Base-by-base conservation (phyloP, 1,140 invertebrate genomes). In the Drosophila sp. region DNA sequence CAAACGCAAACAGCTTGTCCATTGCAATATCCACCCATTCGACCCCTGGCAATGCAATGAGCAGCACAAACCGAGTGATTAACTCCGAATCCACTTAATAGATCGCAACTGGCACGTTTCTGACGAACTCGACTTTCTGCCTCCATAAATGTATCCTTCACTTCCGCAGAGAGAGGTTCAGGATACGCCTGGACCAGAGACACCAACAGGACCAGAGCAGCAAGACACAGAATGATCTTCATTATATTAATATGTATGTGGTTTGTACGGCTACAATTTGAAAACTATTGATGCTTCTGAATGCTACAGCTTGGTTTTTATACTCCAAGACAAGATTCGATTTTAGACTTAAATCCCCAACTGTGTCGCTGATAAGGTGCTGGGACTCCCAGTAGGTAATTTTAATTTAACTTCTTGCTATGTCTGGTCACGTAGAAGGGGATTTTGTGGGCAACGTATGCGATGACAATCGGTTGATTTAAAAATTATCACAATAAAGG, bases 31-130 rank as follows among this genome's bases (percentile, higher is more conserved):
- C 90, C 90, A 2, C 90, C 90, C 43, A 70, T 81, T 21, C 48
- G 71, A 0, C 79, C 36, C 8, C 51, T 67, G 9, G 58, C 16
- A 0, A 91, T 1, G 18, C 89, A 91, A 53, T 91, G 84, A 11
- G 75, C 71, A 1, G 89, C 89, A 51, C 90, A 91, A 21, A 66
- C 81, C 8, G 78, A 65, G 13, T 91, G 70, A 5, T 82, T 78
- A 16, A 82, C 71, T 21, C 79, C 77, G 36, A 72, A 73, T 1
- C 63, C 53, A 14, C 81, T 90, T 5, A 91, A 59, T 3, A 91
- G 50, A 57, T 91, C 89, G 9, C 89, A 91, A 21, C 89, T 91
- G 41, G 90, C 89, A 6, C 89, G 71, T 36, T 91, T 91, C 6
- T 90, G 77, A 9, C 90, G 90, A 18, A 36, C 0, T 18, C 36